Evolutionary conservation across 2,797 vertebrate genomes (phyloP).

Genomic region (Gouania willdenowi): DNA sequence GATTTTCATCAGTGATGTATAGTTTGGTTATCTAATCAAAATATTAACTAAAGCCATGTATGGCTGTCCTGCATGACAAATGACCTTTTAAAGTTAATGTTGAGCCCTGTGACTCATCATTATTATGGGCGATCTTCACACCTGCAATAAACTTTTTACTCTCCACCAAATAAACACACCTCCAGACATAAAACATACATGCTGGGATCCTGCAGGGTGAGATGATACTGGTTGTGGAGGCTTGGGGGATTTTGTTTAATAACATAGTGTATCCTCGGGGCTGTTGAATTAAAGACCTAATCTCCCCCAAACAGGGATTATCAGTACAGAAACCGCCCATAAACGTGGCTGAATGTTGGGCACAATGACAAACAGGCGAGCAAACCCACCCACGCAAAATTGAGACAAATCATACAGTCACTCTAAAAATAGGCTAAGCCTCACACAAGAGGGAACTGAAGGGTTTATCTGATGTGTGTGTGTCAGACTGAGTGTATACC

Average conservation of each 20-base stretch:
- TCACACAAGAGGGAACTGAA: conserved; percentile 37
- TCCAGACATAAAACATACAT: conserved; percentile 10
- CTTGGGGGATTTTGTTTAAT: conserved; percentile 52
- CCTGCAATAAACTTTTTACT: conserved; percentile 5
- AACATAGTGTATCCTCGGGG: conserved; percentile 67
- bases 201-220: conserved; percentile 32
- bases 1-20: no score
- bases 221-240: conserved; percentile 25
- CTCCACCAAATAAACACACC: conserved; percentile 1
- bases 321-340: conserved; percentile 40
- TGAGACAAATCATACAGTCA: conserved; percentile 29
- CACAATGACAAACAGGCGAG: not conserved
- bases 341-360: conserved; percentile 20
- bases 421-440: conserved; percentile 52
- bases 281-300: conserved; percentile 71
- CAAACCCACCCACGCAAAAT: conserved; percentile 3
- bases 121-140: conserved; percentile 15
- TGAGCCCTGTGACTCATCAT: no score
- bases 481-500: conserved; percentile 65
- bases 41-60: no score
- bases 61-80: no score
- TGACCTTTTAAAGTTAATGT: no score
- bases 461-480: conserved; percentile 35
- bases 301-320: conserved; percentile 71
- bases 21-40: no score